phyloP scores from a whole-genome alignment of 2,888 invertebrate species.

The Melanotus villosus region DNA sequence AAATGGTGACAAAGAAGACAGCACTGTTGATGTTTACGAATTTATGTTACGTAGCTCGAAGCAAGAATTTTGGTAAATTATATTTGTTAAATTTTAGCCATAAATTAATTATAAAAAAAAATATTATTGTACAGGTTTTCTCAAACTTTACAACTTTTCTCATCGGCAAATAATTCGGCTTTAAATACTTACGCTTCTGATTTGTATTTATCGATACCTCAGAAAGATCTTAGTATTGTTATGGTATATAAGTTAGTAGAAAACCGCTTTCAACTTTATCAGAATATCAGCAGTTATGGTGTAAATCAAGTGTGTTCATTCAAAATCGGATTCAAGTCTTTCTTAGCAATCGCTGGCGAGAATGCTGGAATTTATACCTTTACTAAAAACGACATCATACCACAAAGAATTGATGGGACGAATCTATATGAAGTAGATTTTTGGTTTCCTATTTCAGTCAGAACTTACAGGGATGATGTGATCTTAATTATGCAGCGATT shows the following conservation, averaged over 20 bases:
- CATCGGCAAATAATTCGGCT: slow-evolving; percentile 57
- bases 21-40: slow-evolving; percentile 62
- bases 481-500: slow-evolving; percentile 66
- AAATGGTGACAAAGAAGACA: slow-evolving; percentile 47
- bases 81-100: too few species aligned
- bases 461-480: slow-evolving; percentile 68
- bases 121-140: slow-evolving; percentile 54
- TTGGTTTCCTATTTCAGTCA: slow-evolving; percentile 64
- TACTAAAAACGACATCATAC: slow-evolving; percentile 53
- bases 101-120: neutral
- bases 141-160: slow-evolving; percentile 58
- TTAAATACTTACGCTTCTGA: slow-evolving; percentile 54
- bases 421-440: slow-evolving; percentile 60
- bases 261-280: slow-evolving; percentile 55
- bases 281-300: slow-evolving; percentile 56
- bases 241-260: slow-evolving; percentile 57
- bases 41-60: slow-evolving; percentile 53
- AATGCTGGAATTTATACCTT: slow-evolving; percentile 62
- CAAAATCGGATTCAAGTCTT: slow-evolving; percentile 62
- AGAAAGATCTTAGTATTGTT: slow-evolving; percentile 52
- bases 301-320: slow-evolving; percentile 61
- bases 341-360: slow-evolving; percentile 63
- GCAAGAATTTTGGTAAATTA: slow-evolving; percentile 60
- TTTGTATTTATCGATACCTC: slow-evolving; percentile 61
- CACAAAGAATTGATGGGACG: slow-evolving; percentile 55